These are phyloP conservation scores for Scartelaos histophorus DNA, from an alignment of 2,113 vertebrate species.

Conservation along the genomic window DNA sequence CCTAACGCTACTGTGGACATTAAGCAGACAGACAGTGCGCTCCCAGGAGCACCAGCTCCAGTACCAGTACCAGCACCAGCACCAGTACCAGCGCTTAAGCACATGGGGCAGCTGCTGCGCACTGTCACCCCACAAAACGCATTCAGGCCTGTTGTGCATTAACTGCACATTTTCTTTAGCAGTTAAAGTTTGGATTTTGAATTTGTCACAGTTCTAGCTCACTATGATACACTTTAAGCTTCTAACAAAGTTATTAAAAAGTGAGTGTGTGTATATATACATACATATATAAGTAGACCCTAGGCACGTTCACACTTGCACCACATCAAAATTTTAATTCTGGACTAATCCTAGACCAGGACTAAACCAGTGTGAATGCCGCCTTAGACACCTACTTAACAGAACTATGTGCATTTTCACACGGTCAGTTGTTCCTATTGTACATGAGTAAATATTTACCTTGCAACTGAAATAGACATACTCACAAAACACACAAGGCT, in stretches of 20 bases:
- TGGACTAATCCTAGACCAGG: no score
- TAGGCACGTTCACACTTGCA: no score
- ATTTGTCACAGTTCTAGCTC: background rate
- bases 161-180: background rate
- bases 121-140: slow-evolving; percentile 1
- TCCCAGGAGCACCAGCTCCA: slow-evolving; percentile 56
- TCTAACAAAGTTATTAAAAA: background rate
- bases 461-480: no score
- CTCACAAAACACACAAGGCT: background rate
- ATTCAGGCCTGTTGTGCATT: background rate
- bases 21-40: slow-evolving; percentile 34
- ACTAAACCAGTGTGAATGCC: no score
- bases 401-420: background rate
- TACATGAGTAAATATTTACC: background rate
- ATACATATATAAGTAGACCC: no score
- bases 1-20: background rate
- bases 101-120: slow-evolving; percentile 16
- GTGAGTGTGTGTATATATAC: no score
- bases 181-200: background rate
- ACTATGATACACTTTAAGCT: background rate
- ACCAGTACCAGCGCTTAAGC: slow-evolving; percentile 10
- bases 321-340: no score
- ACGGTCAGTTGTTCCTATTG: background rate
- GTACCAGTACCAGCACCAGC: no score
- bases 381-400: no score